Evolutionary conservation across 2,113 vertebrate species (phyloP).

Genomic region (Hypanus sabinus): DNA sequence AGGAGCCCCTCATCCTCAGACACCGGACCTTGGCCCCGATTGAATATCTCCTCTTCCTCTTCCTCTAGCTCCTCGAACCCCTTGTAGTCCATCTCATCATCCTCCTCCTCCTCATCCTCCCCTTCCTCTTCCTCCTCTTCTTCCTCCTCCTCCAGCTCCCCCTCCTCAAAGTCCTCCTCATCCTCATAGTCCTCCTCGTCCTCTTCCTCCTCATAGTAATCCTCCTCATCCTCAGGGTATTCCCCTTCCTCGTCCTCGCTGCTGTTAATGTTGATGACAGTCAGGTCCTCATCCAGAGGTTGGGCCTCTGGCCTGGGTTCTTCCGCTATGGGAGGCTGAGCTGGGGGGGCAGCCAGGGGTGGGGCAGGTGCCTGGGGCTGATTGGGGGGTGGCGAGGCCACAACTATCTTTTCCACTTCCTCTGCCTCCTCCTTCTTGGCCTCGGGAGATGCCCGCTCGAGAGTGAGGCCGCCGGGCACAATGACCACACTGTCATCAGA

Average conservation of each 20-base stretch:
- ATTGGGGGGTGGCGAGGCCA: slow-evolving; percentile 13
- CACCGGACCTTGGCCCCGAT: neutral
- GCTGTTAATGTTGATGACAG: slow-evolving; percentile 81
- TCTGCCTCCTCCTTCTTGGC: slow-evolving; percentile 49
- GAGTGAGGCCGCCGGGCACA: slow-evolving; percentile 69
- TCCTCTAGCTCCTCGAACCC: neutral
- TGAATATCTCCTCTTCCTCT: neutral
- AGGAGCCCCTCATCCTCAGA: neutral
- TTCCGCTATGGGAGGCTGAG: slow-evolving; percentile 37
- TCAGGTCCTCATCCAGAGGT: slow-evolving; percentile 61
- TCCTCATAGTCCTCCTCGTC: slow-evolving; percentile 40
- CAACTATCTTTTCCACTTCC: slow-evolving; percentile 14
- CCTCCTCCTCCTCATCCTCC: slow-evolving; percentile 44
- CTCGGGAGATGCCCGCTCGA: slow-evolving; percentile 45
- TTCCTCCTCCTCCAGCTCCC: slow-evolving; percentile 41
- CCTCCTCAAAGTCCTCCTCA: slow-evolving; percentile 47
- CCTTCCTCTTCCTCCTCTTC: slow-evolving; percentile 1
- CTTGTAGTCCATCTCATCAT: neutral
- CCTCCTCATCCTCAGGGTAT: slow-evolving; percentile 42
- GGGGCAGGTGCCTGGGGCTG: neutral
- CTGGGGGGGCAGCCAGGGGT: slow-evolving; percentile 29
- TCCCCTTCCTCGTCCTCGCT: slow-evolving; percentile 70
- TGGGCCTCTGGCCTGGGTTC: slow-evolving; percentile 37
- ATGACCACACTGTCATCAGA: slow-evolving; percentile 84
- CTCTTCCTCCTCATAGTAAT: slow-evolving; percentile 47